Conservation (phyloP, 2,797 vertebrate species). For the Ctenopoma multispine region DNA sequence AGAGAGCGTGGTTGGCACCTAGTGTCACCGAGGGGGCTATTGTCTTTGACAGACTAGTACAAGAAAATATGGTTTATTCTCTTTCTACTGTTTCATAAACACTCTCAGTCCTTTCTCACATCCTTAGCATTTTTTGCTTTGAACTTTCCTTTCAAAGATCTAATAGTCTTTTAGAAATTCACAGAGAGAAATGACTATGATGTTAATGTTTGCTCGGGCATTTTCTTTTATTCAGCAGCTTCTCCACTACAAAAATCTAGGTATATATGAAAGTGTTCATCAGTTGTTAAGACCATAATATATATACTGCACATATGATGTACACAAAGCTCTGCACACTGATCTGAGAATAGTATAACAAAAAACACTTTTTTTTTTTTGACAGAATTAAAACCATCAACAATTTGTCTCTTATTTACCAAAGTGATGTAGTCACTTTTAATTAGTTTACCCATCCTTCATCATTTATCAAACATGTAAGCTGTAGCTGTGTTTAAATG, state of each 20-base stretch:
- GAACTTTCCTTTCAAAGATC: conserved; percentile 30
- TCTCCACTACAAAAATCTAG: not conserved
- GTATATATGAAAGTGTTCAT: not conserved
- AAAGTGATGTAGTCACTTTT: conserved; percentile 37
- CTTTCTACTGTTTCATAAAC: conserved; percentile 44
- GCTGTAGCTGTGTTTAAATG: conserved; percentile 52
- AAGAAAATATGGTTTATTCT: conserved; percentile 57
- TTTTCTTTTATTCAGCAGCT: conserved; percentile 17
- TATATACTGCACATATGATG: not conserved
- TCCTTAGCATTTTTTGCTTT: conserved; percentile 24
- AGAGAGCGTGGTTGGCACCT: conserved; percentile 66
- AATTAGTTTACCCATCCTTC: conserved; percentile 51
- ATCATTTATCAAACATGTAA: conserved; percentile 49
- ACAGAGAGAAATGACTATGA: conserved; percentile 11
- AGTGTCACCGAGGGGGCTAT: conserved; percentile 69
- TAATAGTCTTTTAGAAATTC: conserved; percentile 33
- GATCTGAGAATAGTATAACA: not conserved
- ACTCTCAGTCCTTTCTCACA: conserved; percentile 18
- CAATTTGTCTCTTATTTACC: not conserved
- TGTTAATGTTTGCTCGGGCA: too few relatives aligned
- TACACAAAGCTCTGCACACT: not conserved
- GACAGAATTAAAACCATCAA: conserved; percentile 8
- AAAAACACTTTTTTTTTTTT: not conserved
- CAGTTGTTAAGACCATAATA: not conserved
- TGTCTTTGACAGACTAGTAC: conserved; percentile 62